Conservation (phyloP, 2,113 vertebrate genomes). For the Panthera tigris region DNA sequence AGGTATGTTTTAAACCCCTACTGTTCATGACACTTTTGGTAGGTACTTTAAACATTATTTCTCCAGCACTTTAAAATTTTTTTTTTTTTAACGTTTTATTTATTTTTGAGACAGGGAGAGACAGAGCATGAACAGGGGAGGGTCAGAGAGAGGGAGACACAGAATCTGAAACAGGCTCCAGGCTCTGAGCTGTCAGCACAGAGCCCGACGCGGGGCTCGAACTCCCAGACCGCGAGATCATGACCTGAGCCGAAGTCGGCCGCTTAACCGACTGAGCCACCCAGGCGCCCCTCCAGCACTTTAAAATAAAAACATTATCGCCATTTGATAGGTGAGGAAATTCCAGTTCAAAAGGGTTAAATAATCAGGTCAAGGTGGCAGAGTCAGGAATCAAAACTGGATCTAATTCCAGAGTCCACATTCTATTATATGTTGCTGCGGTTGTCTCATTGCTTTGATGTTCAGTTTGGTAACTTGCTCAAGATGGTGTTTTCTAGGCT, state of each 20-base stretch:
- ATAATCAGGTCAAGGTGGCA: background rate
- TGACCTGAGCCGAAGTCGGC: too few species aligned
- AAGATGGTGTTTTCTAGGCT: background rate
- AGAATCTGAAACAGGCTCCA: too few species aligned
- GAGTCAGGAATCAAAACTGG: slow-evolving; percentile 7
- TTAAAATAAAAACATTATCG: background rate
- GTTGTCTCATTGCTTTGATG: background rate
- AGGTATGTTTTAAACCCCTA: background rate
- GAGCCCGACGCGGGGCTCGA: too few species aligned
- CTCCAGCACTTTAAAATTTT: background rate
- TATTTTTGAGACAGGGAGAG: too few species aligned
- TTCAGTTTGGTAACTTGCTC: background rate
- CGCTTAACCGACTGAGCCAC: too few species aligned
- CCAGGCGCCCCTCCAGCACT: background rate
- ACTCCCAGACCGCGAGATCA: too few species aligned
- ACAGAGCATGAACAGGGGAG: too few species aligned
- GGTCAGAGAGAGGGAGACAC: too few species aligned
- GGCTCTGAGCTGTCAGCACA: too few species aligned
- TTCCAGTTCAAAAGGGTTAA: slow-evolving; percentile 15
- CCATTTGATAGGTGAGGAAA: background rate
- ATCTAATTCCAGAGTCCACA: background rate
- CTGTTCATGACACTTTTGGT: slow-evolving; percentile 8
- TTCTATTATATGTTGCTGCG: background rate
- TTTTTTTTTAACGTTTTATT: too few species aligned
- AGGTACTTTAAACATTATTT: slow-evolving; percentile 16